Evolutionary conservation across 1,140 invertebrate species (phyloP).

Genomic region (Tetramorium alpestre): DNA sequence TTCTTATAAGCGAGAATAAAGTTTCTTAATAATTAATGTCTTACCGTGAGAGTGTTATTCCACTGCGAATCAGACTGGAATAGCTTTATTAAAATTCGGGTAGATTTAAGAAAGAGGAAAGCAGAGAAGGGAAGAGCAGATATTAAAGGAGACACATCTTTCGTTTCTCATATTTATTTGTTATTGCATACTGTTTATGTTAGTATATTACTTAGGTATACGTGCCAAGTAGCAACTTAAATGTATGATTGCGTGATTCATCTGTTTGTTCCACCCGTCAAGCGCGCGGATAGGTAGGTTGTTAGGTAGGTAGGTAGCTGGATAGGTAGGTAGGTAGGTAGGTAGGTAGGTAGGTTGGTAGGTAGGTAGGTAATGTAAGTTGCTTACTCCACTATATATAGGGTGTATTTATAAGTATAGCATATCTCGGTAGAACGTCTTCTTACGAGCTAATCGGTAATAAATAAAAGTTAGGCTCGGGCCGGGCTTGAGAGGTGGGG

Average conservation of each 20-base stretch:
- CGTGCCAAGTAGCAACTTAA: slow-evolving; percentile 86
- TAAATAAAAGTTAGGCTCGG: slow-evolving; percentile 81
- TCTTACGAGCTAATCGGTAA: slow-evolving; percentile 85
- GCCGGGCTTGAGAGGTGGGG: background rate
- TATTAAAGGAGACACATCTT: slow-evolving; percentile 54
- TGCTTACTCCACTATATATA: slow-evolving; percentile 85
- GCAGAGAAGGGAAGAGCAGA: too few species aligned
- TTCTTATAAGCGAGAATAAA: background rate
- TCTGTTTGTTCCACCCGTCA: slow-evolving; percentile 83
- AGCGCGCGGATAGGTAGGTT: slow-evolving; percentile 80
- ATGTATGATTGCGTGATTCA: slow-evolving; percentile 86
- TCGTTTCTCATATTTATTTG: slow-evolving; percentile 85
- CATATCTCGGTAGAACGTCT: slow-evolving; percentile 85
- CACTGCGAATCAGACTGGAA: background rate
- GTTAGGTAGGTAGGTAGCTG: slow-evolving; percentile 50
- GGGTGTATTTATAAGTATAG: slow-evolving; percentile 86
- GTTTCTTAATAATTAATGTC: background rate
- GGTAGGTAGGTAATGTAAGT: slow-evolving; percentile 83
- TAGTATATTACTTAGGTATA: slow-evolving; percentile 86
- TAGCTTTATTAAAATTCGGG: background rate
- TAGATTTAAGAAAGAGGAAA: background rate
- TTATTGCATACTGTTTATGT: slow-evolving; percentile 87
- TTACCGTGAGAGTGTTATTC: background rate
- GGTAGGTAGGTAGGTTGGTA: slow-evolving; percentile 31
- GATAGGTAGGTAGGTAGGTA: background rate